These are phyloP conservation scores for Glandiceps talaboti DNA, from an alignment of 53 echinoderm and acorn worm species.

Conservation along the genomic window DNA sequence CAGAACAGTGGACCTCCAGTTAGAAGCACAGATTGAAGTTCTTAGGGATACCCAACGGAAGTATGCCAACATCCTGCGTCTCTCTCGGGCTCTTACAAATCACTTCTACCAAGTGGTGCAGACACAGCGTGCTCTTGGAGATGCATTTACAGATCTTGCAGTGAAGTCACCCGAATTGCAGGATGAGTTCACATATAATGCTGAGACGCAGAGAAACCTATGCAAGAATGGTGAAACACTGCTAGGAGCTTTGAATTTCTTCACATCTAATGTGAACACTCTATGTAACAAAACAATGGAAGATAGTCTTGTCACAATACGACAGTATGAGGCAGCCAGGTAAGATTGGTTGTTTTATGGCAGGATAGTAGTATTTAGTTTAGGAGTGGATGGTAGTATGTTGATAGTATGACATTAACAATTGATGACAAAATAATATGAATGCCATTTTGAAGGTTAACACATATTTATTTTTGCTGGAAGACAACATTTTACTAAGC, in stretches of 20 bases:
- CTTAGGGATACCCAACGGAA: constrained; percentile 93
- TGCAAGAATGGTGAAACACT: constrained; percentile 87
- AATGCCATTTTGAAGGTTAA: no score
- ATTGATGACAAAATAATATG: no score
- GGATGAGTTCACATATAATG: constrained; percentile 92
- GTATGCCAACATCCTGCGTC: constrained; percentile 80
- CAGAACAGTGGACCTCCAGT: constrained; percentile 86
- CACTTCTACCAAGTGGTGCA: constrained; percentile 91
- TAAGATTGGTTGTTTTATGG: no score
- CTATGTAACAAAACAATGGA: constrained; percentile 99
- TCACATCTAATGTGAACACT: constrained; percentile 94
- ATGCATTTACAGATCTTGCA: constrained; percentile 83
- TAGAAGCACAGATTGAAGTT: constrained; percentile 98
- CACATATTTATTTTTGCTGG: no score
- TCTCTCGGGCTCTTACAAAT: constrained; percentile 67
- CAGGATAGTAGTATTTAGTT: no score
- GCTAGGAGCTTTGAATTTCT: constrained; percentile 91
- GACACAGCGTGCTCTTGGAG: constrained; percentile 89
- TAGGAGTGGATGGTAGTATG: no score
- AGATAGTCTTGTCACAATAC: constrained; percentile 72
- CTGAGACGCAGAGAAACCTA: constrained; percentile 86
- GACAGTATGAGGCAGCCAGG: constrained; percentile 90
- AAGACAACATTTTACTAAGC: no score
- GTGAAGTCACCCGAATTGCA: constrained; percentile 90
- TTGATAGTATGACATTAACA: no score